A percentile compares a stretch with the other conserved stretches of the same genome.
phyloP scores from a whole-genome alignment of 2,888 invertebrate genomes.

The Desoria tigrina region DNA sequence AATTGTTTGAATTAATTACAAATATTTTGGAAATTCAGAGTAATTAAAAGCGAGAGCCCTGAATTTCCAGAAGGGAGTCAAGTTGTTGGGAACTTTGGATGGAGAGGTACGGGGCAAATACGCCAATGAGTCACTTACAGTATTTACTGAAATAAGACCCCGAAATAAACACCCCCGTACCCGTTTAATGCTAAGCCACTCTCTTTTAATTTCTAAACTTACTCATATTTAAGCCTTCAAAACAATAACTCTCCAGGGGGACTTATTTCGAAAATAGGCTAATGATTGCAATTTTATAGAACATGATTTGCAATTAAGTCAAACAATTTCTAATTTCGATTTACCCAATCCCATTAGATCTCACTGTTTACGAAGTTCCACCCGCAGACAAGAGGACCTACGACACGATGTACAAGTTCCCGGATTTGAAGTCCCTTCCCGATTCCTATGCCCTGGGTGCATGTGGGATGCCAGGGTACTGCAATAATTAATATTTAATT shows the following conservation, averaged over 20 bases:
- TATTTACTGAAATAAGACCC: slow-evolving; percentile 49
- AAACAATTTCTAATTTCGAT: too few relatives aligned
- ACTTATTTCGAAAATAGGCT: too few relatives aligned
- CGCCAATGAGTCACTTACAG: slow-evolving; percentile 59
- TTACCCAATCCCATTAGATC: too few relatives aligned
- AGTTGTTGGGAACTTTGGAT: slow-evolving; percentile 68
- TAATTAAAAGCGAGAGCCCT: slow-evolving; percentile 67
- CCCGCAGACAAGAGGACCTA: slow-evolving; percentile 22
- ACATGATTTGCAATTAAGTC: too few relatives aligned
- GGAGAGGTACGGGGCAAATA: slow-evolving; percentile 61
- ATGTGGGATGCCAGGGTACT: slow-evolving; percentile 41
- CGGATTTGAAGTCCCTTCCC: slow-evolving; percentile 36
- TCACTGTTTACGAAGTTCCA: slow-evolving; percentile 35
- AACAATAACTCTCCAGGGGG: too few relatives aligned
- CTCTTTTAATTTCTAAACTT: too few relatives aligned
- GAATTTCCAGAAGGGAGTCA: slow-evolving; percentile 67
- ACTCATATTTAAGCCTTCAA: too few relatives aligned
- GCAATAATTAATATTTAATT: slow-evolving; percentile 4
- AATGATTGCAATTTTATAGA: too few relatives aligned
- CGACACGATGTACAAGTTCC: slow-evolving; percentile 26
- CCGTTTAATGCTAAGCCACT: too few relatives aligned
- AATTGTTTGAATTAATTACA: slow-evolving; percentile 6
- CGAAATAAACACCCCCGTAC: too few relatives aligned
- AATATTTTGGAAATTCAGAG: slow-evolving; percentile 58
- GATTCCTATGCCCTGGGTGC: slow-evolving; percentile 16